These are phyloP conservation scores for Nasonovia ribisnigri DNA, from an alignment of 2,888 invertebrate species.

Conservation along the genomic window DNA sequence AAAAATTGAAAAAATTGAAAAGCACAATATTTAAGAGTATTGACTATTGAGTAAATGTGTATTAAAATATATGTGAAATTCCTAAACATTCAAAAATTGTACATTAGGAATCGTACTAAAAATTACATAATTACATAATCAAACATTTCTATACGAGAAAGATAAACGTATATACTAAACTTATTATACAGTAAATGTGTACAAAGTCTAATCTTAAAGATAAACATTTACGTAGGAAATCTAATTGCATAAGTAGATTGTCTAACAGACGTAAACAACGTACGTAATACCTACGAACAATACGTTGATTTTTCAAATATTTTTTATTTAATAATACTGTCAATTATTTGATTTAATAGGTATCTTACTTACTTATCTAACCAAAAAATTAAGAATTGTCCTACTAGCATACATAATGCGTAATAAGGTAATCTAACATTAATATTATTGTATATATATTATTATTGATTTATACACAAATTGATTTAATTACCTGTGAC, in stretches of 20 bases:
- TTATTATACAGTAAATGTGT: background rate
- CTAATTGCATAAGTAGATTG: slow-evolving; percentile 17
- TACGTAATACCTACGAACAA: slow-evolving; percentile 17
- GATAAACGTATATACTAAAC: background rate
- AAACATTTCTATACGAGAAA: background rate
- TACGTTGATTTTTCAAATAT: background rate
- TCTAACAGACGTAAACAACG: slow-evolving; percentile 32
- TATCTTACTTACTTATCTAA: background rate
- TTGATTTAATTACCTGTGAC: background rate
- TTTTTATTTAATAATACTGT: background rate
- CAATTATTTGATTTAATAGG: background rate
- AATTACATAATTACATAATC: background rate
- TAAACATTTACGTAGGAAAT: slow-evolving; percentile 27
- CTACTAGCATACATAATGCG: background rate
- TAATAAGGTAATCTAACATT: background rate
- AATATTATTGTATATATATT: background rate
- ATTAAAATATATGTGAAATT: background rate
- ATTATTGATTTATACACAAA: background rate
- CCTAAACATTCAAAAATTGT: background rate
- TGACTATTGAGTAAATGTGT: background rate
- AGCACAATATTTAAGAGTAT: background rate
- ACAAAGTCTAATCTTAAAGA: background rate
- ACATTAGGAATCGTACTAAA: background rate
- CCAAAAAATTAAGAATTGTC: background rate
- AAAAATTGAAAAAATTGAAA: background rate